Conservation (phyloP, 2,797 vertebrate genomes). For the Characodon lateralis region DNA sequence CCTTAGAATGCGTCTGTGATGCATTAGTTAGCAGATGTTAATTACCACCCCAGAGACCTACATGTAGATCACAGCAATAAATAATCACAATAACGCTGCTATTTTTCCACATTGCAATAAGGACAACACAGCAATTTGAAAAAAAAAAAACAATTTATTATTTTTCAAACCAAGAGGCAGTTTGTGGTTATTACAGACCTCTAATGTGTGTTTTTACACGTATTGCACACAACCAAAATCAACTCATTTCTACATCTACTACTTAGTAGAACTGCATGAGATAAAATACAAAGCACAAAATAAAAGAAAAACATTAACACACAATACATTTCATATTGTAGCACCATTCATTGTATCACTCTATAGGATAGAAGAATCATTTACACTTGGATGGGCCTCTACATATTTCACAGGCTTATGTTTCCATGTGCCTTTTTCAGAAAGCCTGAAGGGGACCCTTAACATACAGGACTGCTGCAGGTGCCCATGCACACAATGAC, state of each 20-base stretch:
- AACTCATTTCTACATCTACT: slow-evolving; percentile 30
- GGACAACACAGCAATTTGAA: slow-evolving; percentile 38
- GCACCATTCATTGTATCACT: slow-evolving; percentile 61
- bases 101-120: background rate
- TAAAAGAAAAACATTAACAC: slow-evolving; percentile 51
- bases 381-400: slow-evolving; percentile 49
- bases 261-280: slow-evolving; percentile 37
- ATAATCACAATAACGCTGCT: background rate
- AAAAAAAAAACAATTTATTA: slow-evolving; percentile 72
- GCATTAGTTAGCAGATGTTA: background rate
- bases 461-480: slow-evolving; percentile 25
- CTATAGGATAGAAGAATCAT: slow-evolving; percentile 49
- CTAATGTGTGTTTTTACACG: slow-evolving; percentile 52
- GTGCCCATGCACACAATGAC: slow-evolving; percentile 52
- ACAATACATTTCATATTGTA: slow-evolving; percentile 65
- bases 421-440: slow-evolving; percentile 60
- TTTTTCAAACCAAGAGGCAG: slow-evolving; percentile 67
- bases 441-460: slow-evolving; percentile 46
- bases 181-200: slow-evolving; percentile 63
- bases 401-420: slow-evolving; percentile 56
- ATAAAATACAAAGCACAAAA: slow-evolving; percentile 35
- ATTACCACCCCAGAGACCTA: background rate
- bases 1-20: background rate
- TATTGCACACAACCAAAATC: slow-evolving; percentile 53
- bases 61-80: background rate